These are phyloP conservation scores for Gymnosoma rotundatum DNA, from an alignment of 2,888 invertebrate genomes.

Conservation along the genomic window DNA sequence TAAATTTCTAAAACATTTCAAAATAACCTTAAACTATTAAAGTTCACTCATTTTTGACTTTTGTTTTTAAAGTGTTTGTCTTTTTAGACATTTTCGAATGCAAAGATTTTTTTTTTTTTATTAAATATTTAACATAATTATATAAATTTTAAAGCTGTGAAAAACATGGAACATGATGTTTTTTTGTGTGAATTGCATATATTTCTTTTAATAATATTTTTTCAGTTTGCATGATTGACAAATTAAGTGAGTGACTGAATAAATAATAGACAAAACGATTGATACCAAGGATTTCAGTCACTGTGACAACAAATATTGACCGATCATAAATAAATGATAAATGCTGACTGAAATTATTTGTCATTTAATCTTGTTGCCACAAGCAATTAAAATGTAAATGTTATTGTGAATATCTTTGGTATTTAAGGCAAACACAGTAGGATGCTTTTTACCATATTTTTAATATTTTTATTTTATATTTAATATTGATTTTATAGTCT, in stretches of 20 bases:
- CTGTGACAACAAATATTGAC: slow-evolving; percentile 65
- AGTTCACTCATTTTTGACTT: no score
- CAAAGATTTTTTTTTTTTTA: no score
- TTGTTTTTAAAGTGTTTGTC: no score
- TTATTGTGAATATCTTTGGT: slow-evolving; percentile 12
- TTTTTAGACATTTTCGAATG: no score
- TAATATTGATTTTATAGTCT: slow-evolving; percentile 36
- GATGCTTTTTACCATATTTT: slow-evolving; percentile 5
- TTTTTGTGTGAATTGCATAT: neutral
- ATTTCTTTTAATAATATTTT: slow-evolving; percentile 4
- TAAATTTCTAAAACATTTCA: no score
- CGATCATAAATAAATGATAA: slow-evolving; percentile 52
- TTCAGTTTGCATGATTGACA: slow-evolving; percentile 31
- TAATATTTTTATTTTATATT: neutral
- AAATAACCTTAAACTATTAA: no score
- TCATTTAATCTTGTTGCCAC: slow-evolving; percentile 41
- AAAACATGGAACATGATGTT: no score
- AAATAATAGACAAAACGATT: slow-evolving; percentile 2
- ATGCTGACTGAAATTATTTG: slow-evolving; percentile 35
- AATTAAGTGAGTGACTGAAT: slow-evolving; percentile 9
- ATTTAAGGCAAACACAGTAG: neutral
- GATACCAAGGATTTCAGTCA: slow-evolving; percentile 54
- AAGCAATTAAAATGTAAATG: slow-evolving; percentile 24
- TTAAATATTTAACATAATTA: no score
- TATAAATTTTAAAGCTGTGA: no score